A percentile compares a stretch with the other conserved stretches of the same genome.
These are phyloP conservation scores for Drosophila bunnanda DNA, from an alignment of 2,888 invertebrate genomes.

Conservation along the genomic window DNA sequence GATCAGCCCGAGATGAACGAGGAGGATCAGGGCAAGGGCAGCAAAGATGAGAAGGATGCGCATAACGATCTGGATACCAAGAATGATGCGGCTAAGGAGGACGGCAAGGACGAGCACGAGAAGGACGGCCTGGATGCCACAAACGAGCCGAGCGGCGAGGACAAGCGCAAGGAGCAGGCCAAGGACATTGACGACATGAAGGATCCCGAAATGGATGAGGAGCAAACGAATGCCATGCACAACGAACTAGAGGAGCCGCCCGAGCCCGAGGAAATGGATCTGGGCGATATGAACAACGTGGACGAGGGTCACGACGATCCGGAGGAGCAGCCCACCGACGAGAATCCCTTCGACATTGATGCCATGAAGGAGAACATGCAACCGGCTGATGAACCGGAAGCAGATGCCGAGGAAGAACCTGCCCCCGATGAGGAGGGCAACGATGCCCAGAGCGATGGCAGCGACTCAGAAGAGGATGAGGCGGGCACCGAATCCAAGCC, in stretches of 20 bases:
- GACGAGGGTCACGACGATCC: constrained; percentile 90
- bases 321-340: constrained; percentile 86
- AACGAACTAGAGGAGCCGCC: constrained; percentile 91
- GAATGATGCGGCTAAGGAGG: constrained; percentile 86
- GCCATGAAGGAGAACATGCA: constrained; percentile 88
- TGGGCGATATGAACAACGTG: constrained; percentile 94
- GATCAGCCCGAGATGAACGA: constrained; percentile 86
- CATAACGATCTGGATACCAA: constrained; percentile 84
- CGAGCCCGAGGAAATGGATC: constrained; percentile 93
- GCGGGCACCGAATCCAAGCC: constrained; percentile 77
- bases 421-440: constrained; percentile 85
- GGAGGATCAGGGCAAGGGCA: constrained; percentile 88
- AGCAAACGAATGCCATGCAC: constrained; percentile 92
- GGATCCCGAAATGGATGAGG: constrained; percentile 92
- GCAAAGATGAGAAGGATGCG: constrained; percentile 90
- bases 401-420: constrained; percentile 76
- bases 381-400: constrained; percentile 80
- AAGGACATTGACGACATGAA: constrained; percentile 93
- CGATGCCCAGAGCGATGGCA: constrained; percentile 86
- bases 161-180: constrained; percentile 85
- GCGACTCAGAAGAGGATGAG: constrained; percentile 85
- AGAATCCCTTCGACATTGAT: constrained; percentile 95
- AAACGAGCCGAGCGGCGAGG: constrained; percentile 74
- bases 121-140: constrained; percentile 84
- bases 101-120: constrained; percentile 86